Conservation (phyloP, 2,888 invertebrate genomes). For the Drosophila emarginata region DNA sequence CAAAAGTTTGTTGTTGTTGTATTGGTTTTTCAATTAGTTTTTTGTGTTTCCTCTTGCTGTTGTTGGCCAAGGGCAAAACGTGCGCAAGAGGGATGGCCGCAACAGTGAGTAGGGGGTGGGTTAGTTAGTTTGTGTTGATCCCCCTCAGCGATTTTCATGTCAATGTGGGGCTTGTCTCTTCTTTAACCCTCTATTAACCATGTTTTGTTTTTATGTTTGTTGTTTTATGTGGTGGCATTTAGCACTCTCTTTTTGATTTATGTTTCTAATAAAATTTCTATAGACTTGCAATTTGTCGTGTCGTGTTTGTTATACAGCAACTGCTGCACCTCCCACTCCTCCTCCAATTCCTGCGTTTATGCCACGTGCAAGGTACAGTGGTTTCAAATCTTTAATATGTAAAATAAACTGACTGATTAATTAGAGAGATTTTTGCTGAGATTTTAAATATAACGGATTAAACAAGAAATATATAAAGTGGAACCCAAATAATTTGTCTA, state of each 20-base stretch:
- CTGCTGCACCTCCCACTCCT: neutral
- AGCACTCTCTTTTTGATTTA: slow-evolving; percentile 64
- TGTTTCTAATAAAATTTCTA: slow-evolving; percentile 76
- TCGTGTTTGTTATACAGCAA: slow-evolving; percentile 42
- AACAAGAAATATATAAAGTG: too few species aligned
- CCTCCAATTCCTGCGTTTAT: slow-evolving; percentile 28
- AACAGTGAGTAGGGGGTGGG: neutral
- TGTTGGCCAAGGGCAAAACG: slow-evolving; percentile 20
- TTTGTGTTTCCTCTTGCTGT: slow-evolving; percentile 26
- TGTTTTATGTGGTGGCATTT: slow-evolving; percentile 6
- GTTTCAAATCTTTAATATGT: neutral
- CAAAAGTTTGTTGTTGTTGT: slow-evolving; percentile 33
- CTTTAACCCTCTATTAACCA: slow-evolving; percentile 6
- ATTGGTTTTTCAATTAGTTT: slow-evolving; percentile 73
- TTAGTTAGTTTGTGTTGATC: slow-evolving; percentile 11
- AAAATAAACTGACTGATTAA: too few species aligned
- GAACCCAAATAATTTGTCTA: too few species aligned
- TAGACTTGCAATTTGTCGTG: slow-evolving; percentile 76
- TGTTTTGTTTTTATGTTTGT: neutral
- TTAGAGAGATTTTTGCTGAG: too few species aligned
- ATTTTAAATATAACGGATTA: too few species aligned
- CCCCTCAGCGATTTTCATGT: slow-evolving; percentile 12
- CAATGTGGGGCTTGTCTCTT: slow-evolving; percentile 1
- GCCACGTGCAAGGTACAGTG: slow-evolving; percentile 55
- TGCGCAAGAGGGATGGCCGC: slow-evolving; percentile 6